Evolutionary conservation across 2,113 vertebrate species (phyloP), one percentile per base, ranked within the genome.

Genomic region (Parus major): DNA sequence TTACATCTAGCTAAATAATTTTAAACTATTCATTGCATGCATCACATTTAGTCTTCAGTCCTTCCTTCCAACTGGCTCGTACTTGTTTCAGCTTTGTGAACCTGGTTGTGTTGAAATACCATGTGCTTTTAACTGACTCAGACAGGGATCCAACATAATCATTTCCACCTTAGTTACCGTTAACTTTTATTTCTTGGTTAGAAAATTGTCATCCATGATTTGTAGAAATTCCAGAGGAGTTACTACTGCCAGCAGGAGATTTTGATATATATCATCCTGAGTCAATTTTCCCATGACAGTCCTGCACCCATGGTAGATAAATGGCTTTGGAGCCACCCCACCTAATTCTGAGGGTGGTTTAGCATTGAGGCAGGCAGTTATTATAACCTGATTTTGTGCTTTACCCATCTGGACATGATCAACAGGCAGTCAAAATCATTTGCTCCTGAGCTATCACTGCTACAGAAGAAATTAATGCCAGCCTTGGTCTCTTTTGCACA

Each of bases 201-300:
- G 80, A 81, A 86, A 86, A 59, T 56, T 90, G 86, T 94, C 95
- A 83, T 77, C 39, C 39, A 21, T 92, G 52, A 95, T 93, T 94
- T 90, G 82, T 71, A 93, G 86, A 75, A 93, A 93, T 90, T 95
- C 72, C 86, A 90, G 52, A 78, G 57, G 52, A 78, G 59, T n/a
- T 47, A 77, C 50, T 81, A 35, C 79, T 86, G 55, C 79, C 87
- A 61, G 79, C 59, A 80, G 66, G 64, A 94, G 52, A 86, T 83
- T 78, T 88, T 71, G 27, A 36, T 75, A 66, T 86, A 52, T 60
- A 55, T 66, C 39, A 59, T 16, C 65, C 72, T 71, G 61, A 82
- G 44, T 36, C 46, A 93, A 76, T 77, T 79, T 92, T 79, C 73
- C 65, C 23, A 8, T 82, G 49, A 39, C 50, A 36, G 65, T 72